Conservation (phyloP, 1,140 invertebrate genomes). For the Diuraphis noxia region DNA sequence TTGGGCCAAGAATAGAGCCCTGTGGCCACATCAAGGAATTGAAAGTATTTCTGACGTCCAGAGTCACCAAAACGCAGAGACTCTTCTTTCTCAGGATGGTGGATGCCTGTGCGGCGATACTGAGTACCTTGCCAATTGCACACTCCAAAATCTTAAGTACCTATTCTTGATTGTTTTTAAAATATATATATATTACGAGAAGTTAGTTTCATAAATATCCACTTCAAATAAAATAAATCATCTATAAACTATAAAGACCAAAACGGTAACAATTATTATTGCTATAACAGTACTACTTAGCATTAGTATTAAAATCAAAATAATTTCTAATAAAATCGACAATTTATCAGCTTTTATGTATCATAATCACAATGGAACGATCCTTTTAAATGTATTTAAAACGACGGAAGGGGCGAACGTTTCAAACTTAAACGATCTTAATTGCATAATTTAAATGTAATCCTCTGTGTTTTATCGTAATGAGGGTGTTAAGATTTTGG, state of each 20-base stretch:
- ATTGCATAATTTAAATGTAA: not conserved
- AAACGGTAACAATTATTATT: not conserved
- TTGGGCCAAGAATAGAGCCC: too few relatives aligned
- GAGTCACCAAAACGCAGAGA: too few relatives aligned
- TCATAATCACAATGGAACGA: not conserved
- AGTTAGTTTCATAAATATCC: not conserved
- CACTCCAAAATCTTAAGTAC: too few relatives aligned
- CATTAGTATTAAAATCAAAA: not conserved
- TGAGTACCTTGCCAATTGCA: too few relatives aligned
- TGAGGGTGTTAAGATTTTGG: not conserved
- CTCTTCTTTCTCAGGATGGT: too few relatives aligned
- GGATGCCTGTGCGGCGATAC: too few relatives aligned
- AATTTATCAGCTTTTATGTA: not conserved
- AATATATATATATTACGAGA: not conserved
- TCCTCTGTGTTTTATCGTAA: not conserved
- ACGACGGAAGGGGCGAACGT: not conserved
- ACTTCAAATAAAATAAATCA: not conserved
- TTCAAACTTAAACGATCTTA: not conserved
- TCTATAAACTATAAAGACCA: not conserved
- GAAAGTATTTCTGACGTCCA: too few relatives aligned
- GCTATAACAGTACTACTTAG: not conserved
- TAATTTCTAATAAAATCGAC: not conserved
- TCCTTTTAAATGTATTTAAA: conserved; percentile 1
- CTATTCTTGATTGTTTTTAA: not conserved
- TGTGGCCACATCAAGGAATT: too few relatives aligned